These are phyloP conservation scores for Dicrostonyx torquatus DNA, from an alignment of 2,797 vertebrate species.

Conservation along the genomic window DNA sequence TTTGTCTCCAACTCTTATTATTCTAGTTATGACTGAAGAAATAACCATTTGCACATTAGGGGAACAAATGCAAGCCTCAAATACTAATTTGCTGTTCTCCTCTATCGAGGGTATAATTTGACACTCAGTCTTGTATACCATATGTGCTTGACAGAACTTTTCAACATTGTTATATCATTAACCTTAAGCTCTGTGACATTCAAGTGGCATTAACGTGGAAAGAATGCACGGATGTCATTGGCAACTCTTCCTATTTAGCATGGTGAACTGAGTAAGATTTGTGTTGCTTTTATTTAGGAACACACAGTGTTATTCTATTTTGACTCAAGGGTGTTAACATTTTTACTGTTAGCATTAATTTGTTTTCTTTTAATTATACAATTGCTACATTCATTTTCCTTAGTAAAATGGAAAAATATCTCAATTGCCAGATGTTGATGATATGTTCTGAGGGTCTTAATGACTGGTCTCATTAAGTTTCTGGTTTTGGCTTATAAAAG, in stretches of 20 bases:
- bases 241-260: not conserved
- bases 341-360: slow-evolving; percentile 68
- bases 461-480: slow-evolving; percentile 63
- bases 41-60: not conserved
- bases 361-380: slow-evolving; percentile 73
- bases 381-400: slow-evolving; percentile 65
- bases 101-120: not conserved
- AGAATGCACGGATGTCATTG: not conserved
- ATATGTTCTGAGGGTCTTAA: slow-evolving; percentile 42
- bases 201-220: slow-evolving; percentile 11
- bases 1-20: not conserved
- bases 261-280: slow-evolving; percentile 26
- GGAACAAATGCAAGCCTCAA: not conserved
- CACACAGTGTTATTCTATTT: slow-evolving; percentile 54
- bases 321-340: slow-evolving; percentile 58
- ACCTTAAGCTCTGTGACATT: slow-evolving; percentile 18
- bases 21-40: slow-evolving; percentile 27
- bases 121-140: not conserved
- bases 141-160: not conserved
- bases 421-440: slow-evolving; percentile 60
- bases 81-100: slow-evolving; percentile 21
- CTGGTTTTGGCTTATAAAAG: slow-evolving; percentile 60
- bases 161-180: slow-evolving; percentile 12
- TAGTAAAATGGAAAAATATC: slow-evolving; percentile 57
- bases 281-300: slow-evolving; percentile 48